Conservation (phyloP, 2,888 invertebrate genomes). For the Cephus sareptanus region DNA sequence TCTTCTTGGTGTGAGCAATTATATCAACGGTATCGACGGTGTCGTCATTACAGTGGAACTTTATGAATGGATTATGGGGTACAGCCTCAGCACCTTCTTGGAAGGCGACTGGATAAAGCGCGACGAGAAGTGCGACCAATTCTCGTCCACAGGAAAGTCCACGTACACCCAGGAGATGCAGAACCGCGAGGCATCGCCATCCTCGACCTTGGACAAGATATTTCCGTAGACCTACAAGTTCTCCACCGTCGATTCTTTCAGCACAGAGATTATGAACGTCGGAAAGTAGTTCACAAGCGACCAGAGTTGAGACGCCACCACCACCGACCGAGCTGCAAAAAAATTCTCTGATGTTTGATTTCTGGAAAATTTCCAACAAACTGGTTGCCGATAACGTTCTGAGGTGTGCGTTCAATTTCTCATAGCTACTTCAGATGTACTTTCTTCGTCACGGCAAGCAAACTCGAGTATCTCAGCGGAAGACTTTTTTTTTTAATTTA, state of each 20-base stretch:
- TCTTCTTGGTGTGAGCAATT: slow-evolving; percentile 49
- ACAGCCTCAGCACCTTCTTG: slow-evolving; percentile 23
- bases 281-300: slow-evolving; percentile 74
- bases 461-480: background rate
- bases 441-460: background rate
- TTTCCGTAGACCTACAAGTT: slow-evolving; percentile 66
- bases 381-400: background rate
- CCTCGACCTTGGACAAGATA: slow-evolving; percentile 72
- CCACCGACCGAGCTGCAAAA: slow-evolving; percentile 69
- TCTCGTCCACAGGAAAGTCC: slow-evolving; percentile 73
- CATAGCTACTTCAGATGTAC: background rate
- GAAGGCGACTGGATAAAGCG: slow-evolving; percentile 67
- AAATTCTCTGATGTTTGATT: background rate
- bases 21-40: slow-evolving; percentile 56
- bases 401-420: background rate
- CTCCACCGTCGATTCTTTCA: slow-evolving; percentile 56
- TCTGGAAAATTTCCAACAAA: background rate
- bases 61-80: slow-evolving; percentile 49
- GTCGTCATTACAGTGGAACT: slow-evolving; percentile 53
- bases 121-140: slow-evolving; percentile 71
- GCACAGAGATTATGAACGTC: slow-evolving; percentile 71
- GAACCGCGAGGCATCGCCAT: slow-evolving; percentile 72
- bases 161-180: slow-evolving; percentile 71
- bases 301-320: slow-evolving; percentile 72
- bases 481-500: background rate